Evolutionary conservation across 2,113 vertebrate species (phyloP).

Genomic region (Excalfactoria chinensis): DNA sequence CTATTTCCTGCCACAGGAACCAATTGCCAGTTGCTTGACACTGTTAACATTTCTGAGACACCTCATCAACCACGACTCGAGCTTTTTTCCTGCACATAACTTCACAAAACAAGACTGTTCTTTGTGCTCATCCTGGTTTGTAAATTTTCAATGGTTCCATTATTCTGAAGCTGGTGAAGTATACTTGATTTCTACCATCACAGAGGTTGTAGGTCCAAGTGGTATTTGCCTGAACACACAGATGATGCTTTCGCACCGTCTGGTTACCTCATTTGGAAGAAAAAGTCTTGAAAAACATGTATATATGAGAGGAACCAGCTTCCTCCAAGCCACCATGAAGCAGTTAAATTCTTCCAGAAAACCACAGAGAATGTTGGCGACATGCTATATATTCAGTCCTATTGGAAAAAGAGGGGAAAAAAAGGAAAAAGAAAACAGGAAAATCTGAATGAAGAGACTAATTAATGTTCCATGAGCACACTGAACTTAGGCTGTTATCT

Average conservation of each 20-base stretch:
- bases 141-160: slow-evolving; percentile 31
- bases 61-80: slow-evolving; percentile 19
- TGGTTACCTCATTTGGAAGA: not conserved
- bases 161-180: slow-evolving; percentile 11
- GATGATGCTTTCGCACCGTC: not conserved
- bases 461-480: slow-evolving; percentile 36
- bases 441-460: slow-evolving; percentile 35
- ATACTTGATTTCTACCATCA: not conserved
- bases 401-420: not conserved
- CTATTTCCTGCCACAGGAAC: slow-evolving; percentile 45
- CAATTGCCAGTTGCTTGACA: slow-evolving; percentile 18
- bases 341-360: slow-evolving; percentile 40
- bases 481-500: slow-evolving; percentile 46
- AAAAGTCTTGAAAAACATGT: not conserved
- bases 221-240: not conserved
- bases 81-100: not conserved
- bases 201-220: not conserved
- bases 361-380: not conserved
- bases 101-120: slow-evolving; percentile 34
- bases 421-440: not conserved
- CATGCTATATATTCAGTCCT: slow-evolving; percentile 13
- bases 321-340: slow-evolving; percentile 23
- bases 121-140: slow-evolving; percentile 37
- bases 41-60: slow-evolving; percentile 39
- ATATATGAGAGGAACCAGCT: not conserved